Base-by-base conservation (phyloP, 1,140 invertebrate genomes). In the Olivierus martensii region DNA sequence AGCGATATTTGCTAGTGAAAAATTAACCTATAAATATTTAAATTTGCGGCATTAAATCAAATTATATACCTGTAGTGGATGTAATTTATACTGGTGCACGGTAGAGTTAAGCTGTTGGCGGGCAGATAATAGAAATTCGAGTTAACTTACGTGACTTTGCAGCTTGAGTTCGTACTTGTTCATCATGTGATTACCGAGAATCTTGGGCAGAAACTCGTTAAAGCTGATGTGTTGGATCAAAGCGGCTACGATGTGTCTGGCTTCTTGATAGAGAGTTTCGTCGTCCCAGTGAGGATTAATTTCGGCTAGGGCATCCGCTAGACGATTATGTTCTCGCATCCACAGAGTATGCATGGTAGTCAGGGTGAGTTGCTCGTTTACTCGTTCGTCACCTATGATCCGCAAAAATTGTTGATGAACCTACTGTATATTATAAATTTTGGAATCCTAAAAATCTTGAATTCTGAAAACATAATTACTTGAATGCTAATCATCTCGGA, bases 211-310 rank as follows among this genome's bases (percentile, higher is more conserved):
- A 69, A 90, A 97, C 71, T 96, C 90, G 64, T 90, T 92, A 69
- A 82, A 95, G 0, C 88, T 92, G 41, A 96, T 84, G 62, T 95
- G 89, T 67, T 96, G 90, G 46, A 91, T 82, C 66, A 86, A 78
- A 3, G 89, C 92, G 46, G 89, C 86, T 46, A 85, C 79, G 61
- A 97, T 90, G 42, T 87, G 76, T 56, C 90, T 74, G 0, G 88
- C 71, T 73, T 96, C 91, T 73, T 83, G 66, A 73, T 84, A 98
- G 1, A 96, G 65, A 0, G 80, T 91, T 70, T 95, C 90, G 64
- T 95, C 90, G 63, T 92, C 84, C 90, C 90, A 94, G 63, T 93
- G 88, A 2, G 87, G 87, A 71, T 95, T 95, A 10, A 93, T 76
- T 46, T 77, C 0, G 79, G 75, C 43, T 34, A 71, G 52, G 15